A percentile compares a stretch with the other conserved stretches of the same genome.
Evolutionary conservation across 2,113 vertebrate genomes (phyloP).

Genomic region (human (Homo sapiens)): DNA sequence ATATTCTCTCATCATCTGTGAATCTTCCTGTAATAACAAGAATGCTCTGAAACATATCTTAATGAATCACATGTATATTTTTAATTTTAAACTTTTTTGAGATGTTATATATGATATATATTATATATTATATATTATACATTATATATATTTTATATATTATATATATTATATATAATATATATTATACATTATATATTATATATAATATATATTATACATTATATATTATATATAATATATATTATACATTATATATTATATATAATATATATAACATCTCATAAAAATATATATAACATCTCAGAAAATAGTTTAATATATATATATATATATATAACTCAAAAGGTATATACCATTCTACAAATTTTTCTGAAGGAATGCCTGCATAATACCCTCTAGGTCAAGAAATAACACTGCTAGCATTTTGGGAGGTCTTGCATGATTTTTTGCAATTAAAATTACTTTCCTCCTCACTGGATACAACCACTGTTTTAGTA

Average conservation of each 20-base stretch:
- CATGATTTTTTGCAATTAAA: neutral
- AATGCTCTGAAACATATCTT: neutral
- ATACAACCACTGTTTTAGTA: neutral
- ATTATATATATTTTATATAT: too few species aligned
- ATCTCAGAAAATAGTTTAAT: too few species aligned
- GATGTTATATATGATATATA: too few species aligned
- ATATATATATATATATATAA: neutral
- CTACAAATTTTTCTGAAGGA: neutral
- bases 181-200: too few species aligned
- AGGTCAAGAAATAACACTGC: neutral
- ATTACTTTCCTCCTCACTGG: neutral
- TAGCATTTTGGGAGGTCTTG: neutral
- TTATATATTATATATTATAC: too few species aligned
- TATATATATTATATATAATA: too few species aligned
- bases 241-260: too few species aligned
- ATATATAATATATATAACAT: neutral
- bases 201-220: too few species aligned
- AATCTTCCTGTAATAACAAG: neutral
- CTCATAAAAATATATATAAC: neutral
- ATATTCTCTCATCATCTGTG: neutral
- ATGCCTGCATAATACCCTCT: neutral
- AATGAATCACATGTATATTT: neutral
- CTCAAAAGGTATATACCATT: neutral
- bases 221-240: too few species aligned
- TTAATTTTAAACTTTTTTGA: neutral